Base-by-base conservation (phyloP, 1,140 invertebrate genomes). In the Aphaenogaster floridana region DNA sequence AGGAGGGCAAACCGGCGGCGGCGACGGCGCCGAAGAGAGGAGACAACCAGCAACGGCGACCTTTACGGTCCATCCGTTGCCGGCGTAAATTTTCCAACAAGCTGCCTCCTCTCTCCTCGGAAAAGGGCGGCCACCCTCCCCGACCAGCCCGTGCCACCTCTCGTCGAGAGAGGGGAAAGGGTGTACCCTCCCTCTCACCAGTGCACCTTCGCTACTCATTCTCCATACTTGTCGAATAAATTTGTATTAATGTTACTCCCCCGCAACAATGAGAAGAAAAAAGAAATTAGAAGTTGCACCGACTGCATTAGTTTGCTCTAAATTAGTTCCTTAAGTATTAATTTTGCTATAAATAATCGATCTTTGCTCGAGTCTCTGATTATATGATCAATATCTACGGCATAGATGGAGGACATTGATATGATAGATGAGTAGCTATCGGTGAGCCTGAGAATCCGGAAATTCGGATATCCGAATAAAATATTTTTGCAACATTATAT, bases 81-180 rank as follows among this genome's bases (percentile, higher is more conserved):
- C 86, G 59, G 50, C 86, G 76, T 86, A 90, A 87, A 88, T 91
- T 91, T 90, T 91, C 90, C 90, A 90, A 91, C 90, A 74, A 89
- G 68, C 84, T 72, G 48, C 84, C 84, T 89, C 72, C 66, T 59
- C 57, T 68, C 79, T 50, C 54, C 17, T 59, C 63, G 80, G 11
- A 45, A 28, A 45, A 72, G 68, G 52, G 28, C 69, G 52, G 15
- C 15, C 61, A 36, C 34, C 68, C 42, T 72, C 78, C 74, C 68
- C 34, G 48, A 59, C 34, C 39, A 61, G 52, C 50, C 50, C 21
- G n/a, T 59, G 13, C 69, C 57, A 74, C 54, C 48, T 54, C 45
- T 68, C 59, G 8, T 28, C n/a, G 36, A 52, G 17, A 45, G 57
- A 84, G 57, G 45, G 42, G 52, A 74, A n/a, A 74, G 68, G 42